Conservation (phyloP, 92 coral and sea anemone genomes). For the Epizoanthus stellaris region DNA sequence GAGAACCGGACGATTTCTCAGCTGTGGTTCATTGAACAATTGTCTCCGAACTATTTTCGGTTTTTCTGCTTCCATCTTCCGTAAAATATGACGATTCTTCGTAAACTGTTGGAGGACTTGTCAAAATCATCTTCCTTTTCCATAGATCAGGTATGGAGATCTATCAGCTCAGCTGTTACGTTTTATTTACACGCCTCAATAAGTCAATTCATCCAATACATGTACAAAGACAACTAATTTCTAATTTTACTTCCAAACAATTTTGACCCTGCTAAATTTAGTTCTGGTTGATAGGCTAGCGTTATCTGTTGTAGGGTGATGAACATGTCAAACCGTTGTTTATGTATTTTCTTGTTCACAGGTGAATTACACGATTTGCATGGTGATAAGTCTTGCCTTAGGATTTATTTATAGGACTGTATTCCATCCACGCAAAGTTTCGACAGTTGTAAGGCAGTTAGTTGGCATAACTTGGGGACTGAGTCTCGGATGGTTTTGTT, state of each 20-base stretch:
- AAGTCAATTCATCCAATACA: no score
- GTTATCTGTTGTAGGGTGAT: no score
- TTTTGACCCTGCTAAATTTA: no score
- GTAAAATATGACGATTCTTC: constrained; percentile 19
- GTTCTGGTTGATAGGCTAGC: no score
- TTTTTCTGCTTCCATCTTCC: neutral
- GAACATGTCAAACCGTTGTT: no score
- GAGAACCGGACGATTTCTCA: no score
- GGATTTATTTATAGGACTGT: neutral
- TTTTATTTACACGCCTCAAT: no score
- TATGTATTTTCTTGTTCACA: neutral
- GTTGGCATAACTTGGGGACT: constrained; percentile 39
- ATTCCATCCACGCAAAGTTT: constrained; percentile 17
- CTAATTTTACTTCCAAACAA: no score
- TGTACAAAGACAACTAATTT: no score
- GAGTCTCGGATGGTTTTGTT: constrained; percentile 31
- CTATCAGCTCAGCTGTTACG: neutral
- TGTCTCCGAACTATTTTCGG: neutral
- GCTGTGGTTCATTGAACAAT: no score
- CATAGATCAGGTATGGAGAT: constrained; percentile 31
- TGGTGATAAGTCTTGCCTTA: constrained; percentile 4
- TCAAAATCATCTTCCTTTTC: constrained; percentile 31
- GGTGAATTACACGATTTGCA: constrained; percentile 38
- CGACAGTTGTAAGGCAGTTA: constrained; percentile 26
- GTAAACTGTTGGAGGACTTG: constrained; percentile 16